Conservation (phyloP, 2,888 invertebrate genomes). For the Arctia plantaginis region DNA sequence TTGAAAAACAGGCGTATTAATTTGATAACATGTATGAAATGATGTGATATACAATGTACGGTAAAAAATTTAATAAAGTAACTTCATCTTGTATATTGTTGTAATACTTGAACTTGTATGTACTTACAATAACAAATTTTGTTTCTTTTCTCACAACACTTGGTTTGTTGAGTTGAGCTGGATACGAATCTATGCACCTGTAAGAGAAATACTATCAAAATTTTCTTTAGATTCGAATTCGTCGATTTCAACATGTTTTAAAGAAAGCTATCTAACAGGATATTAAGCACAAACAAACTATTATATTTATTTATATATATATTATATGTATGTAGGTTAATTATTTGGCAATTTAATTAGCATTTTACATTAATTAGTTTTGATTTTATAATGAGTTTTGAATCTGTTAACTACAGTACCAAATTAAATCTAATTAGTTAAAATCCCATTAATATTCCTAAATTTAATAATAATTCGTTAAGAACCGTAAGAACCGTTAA, state of each 20-base stretch:
- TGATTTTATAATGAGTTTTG: background rate
- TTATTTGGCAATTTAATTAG: background rate
- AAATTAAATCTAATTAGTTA: background rate
- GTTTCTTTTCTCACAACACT: constrained; percentile 32
- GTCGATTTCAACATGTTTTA: too few relatives aligned
- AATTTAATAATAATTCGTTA: background rate
- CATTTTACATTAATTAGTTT: background rate
- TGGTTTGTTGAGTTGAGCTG: constrained; percentile 26
- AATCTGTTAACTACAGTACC: background rate
- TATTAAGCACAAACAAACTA: background rate
- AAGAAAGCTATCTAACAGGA: background rate
- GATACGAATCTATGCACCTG: constrained; percentile 46
- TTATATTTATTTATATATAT: too few relatives aligned
- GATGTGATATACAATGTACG: background rate
- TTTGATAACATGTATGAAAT: background rate
- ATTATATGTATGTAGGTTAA: background rate
- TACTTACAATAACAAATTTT: constrained; percentile 51
- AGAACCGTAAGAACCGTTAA: too few relatives aligned
- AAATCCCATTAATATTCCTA: background rate
- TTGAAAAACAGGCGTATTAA: constrained; percentile 1
- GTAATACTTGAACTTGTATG: too few relatives aligned
- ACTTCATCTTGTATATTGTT: constrained; percentile 5
- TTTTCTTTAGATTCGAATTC: too few relatives aligned
- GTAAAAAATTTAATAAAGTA: constrained; percentile 11
- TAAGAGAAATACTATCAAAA: constrained; percentile 36